A percentile compares a stretch with the other conserved stretches of the same genome.
These are phyloP conservation scores for Caprella mutica DNA, from an alignment of 2,888 invertebrate genomes.

Conservation along the genomic window DNA sequence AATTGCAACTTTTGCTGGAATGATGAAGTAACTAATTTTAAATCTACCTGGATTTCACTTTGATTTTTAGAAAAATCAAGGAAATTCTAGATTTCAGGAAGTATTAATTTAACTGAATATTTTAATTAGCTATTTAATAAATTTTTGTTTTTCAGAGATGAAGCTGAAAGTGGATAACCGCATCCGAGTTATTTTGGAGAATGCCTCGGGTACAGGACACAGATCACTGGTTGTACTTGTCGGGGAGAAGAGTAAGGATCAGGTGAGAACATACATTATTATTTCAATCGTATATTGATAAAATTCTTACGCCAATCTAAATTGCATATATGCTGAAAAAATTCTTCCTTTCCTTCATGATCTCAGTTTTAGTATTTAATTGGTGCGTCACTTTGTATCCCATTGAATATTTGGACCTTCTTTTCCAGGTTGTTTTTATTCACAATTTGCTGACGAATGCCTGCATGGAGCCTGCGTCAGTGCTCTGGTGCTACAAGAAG, in stretches of 20 bases:
- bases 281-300: constrained; percentile 3
- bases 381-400: neutral
- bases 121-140: no score
- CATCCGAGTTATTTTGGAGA: constrained; percentile 88
- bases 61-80: no score
- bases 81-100: no score
- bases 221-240: constrained; percentile 88
- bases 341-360: no score
- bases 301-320: no score
- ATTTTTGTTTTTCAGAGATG: no score
- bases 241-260: constrained; percentile 90
- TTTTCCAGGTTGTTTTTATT: constrained; percentile 71
- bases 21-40: no score
- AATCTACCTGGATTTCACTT: no score
- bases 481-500: constrained; percentile 98
- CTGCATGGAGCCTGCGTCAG: constrained; percentile 79
- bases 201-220: constrained; percentile 82
- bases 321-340: no score
- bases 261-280: constrained; percentile 49
- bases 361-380: no score
- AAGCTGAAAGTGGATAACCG: constrained; percentile 95
- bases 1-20: no score
- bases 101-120: no score
- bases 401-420: constrained; percentile 35
- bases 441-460: constrained; percentile 97